A percentile compares a stretch with the other conserved stretches of the same genome.
Conservation (phyloP, 2,113 vertebrate species). For the Cyanoramphus novaezelandiae region DNA sequence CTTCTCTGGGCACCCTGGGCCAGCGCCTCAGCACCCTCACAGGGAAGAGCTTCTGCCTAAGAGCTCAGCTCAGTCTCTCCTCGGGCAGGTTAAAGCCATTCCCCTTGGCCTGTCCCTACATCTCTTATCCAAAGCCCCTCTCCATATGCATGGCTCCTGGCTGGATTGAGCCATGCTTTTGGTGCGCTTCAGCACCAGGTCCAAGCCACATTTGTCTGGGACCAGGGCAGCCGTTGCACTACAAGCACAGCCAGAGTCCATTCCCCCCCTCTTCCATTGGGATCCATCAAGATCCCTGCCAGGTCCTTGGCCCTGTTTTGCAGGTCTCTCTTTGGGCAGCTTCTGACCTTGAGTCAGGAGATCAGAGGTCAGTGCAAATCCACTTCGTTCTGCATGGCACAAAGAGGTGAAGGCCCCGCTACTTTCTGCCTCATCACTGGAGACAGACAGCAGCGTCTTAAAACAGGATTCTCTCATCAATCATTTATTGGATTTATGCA, state of each 20-base stretch:
- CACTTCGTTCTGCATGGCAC: rapidly evolving
- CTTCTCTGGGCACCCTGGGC: too few relatives aligned
- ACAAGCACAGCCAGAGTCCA: rapidly evolving
- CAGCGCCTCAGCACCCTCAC: too few relatives aligned
- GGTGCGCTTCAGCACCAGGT: background rate
- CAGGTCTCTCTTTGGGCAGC: background rate
- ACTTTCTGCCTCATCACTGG: background rate
- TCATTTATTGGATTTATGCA: conserved; percentile 67
- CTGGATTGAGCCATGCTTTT: background rate
- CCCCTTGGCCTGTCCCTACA: rapidly evolving
- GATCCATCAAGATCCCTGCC: rapidly evolving
- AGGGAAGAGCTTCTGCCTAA: background rate
- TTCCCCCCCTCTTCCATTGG: background rate
- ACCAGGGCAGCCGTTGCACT: background rate
- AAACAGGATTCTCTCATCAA: conserved; percentile 58
- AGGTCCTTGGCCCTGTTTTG: background rate
- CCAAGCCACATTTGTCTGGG: background rate
- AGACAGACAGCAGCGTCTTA: conserved; percentile 19
- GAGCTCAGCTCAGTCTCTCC: background rate
- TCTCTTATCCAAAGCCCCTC: background rate
- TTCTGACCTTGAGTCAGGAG: background rate
- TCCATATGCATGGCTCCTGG: background rate
- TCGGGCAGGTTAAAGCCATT: background rate
- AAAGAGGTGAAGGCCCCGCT: background rate
- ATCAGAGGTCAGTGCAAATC: background rate